Percentiles rank a stretch among this genome's conserved stretches.
Evolutionary conservation across 1,140 invertebrate species (phyloP).

Genomic region (Cephus cinctus): DNA sequence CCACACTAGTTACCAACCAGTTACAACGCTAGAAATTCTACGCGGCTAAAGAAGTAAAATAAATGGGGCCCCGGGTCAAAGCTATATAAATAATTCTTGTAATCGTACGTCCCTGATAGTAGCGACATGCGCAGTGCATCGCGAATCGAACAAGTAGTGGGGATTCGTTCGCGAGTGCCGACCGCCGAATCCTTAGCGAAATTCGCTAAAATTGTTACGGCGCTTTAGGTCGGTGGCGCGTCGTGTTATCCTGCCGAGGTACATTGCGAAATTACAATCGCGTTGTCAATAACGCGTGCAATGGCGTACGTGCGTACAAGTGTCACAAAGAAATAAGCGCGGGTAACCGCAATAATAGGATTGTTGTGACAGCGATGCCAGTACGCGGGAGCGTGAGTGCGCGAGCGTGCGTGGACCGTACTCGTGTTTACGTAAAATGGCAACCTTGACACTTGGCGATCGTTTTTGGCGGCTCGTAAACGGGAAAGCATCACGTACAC

Average conservation of each 20-base stretch:
- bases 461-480: constrained; percentile 31
- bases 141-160: constrained; percentile 42
- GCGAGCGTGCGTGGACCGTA: not conserved
- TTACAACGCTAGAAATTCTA: not conserved
- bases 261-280: not conserved
- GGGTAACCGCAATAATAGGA: constrained; percentile 25
- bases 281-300: constrained; percentile 3
- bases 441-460: constrained; percentile 51
- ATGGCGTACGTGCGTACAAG: constrained; percentile 4
- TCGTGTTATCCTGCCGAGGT: not conserved
- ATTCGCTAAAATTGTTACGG: constrained; percentile 32
- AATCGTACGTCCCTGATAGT: not conserved
- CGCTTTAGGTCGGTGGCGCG: constrained; percentile 13
- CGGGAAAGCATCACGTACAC: too few relatives aligned
- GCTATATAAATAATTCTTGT: not conserved
- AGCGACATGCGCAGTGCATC: constrained; percentile 27
- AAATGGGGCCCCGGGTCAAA: not conserved
- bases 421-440: constrained; percentile 36
- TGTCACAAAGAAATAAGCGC: constrained; percentile 27
- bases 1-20: not conserved
- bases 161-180: constrained; percentile 32
- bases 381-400: not conserved
- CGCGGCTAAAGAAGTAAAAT: not conserved
- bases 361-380: constrained; percentile 40
- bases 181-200: constrained; percentile 36